Evolutionary conservation across 2,888 invertebrate genomes (phyloP), one percentile per base, ranked within the genome.

Genomic region (Chrysolina americana): DNA sequence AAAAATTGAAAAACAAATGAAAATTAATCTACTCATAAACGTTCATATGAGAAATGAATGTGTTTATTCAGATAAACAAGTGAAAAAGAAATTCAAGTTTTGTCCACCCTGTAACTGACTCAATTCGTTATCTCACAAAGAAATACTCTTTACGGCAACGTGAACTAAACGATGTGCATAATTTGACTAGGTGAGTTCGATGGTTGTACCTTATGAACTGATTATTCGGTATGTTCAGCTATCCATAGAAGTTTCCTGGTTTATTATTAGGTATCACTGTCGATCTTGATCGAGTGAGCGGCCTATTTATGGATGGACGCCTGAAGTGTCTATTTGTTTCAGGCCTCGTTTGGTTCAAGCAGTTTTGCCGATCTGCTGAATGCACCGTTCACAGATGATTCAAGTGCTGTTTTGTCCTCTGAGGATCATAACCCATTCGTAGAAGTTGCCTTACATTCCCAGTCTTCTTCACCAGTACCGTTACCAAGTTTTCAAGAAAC

Each of bases 401-500:
- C 92, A 79, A 91, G 92, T 77, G 92, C 92, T 86, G 92, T 92
- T 83, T 80, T 88, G 74, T 83, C 75, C 17, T 92, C 93, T 86
- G 94, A 94, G 87, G 93, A 94, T 83, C 89, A 94, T 86, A 94
- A 94, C 85, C 93, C 94, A 41, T 93, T 94, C 87, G 92, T 93
- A 79, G 94, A 93, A 89, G 92, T 93, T 75, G 92, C 86, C 76
- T 85, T 87, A 74, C 86, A 85, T 48, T 86, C 87, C 56, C 86
- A 86, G 69, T 87, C 87, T 13, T 80, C 87, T 17, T 87, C 87
- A 11, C 87, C 88, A 47, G 81, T 94, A 64, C 90, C 91, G 64
- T 88, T 96, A 84, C 96, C 96, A 78, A 95, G 95, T 89, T 96
- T 96, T 89, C 95, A 96, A 89, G 96, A 96, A 89, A 96, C 95